These are phyloP conservation scores for Alcis repandata DNA, from an alignment of 2,888 invertebrate species.

Conservation along the genomic window DNA sequence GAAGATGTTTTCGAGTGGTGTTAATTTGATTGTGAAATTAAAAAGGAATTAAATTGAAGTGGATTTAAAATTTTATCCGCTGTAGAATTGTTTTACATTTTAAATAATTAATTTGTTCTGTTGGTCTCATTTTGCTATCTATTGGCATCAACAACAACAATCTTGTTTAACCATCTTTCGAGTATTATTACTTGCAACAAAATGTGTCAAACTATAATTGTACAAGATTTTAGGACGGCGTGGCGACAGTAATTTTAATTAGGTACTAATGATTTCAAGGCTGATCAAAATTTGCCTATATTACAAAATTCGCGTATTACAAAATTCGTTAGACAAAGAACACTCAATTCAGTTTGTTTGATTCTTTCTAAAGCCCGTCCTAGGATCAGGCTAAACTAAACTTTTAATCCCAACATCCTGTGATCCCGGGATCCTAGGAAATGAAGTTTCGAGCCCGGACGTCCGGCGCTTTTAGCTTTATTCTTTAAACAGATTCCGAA, in stretches of 20 bases:
- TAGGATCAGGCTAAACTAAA: slow-evolving; percentile 67
- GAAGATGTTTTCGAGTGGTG: slow-evolving; percentile 48
- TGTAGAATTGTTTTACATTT: neutral
- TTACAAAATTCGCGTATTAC: too few relatives aligned
- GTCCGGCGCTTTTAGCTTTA: slow-evolving; percentile 15
- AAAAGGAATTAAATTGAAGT: neutral
- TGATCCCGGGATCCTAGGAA: slow-evolving; percentile 65
- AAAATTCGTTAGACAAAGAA: neutral
- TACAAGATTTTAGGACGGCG: too few relatives aligned
- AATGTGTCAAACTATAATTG: too few relatives aligned
- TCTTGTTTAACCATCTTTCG: too few relatives aligned
- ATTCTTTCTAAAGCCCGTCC: slow-evolving; percentile 10
- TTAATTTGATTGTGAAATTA: slow-evolving; percentile 17
- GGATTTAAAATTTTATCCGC: slow-evolving; percentile 43
- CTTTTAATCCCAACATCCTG: slow-evolving; percentile 82
- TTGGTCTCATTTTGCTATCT: too few relatives aligned
- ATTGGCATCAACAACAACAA: too few relatives aligned
- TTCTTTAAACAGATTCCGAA: slow-evolving; percentile 11
- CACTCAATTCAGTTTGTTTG: slow-evolving; percentile 25
- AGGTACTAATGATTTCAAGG: too few relatives aligned
- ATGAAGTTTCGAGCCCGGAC: slow-evolving; percentile 77
- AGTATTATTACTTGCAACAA: too few relatives aligned
- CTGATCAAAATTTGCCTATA: too few relatives aligned
- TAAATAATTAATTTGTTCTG: neutral
- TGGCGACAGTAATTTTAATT: too few relatives aligned